Evolutionary conservation across 2,888 invertebrate genomes (phyloP).

Genomic region (Griposia aprilina): DNA sequence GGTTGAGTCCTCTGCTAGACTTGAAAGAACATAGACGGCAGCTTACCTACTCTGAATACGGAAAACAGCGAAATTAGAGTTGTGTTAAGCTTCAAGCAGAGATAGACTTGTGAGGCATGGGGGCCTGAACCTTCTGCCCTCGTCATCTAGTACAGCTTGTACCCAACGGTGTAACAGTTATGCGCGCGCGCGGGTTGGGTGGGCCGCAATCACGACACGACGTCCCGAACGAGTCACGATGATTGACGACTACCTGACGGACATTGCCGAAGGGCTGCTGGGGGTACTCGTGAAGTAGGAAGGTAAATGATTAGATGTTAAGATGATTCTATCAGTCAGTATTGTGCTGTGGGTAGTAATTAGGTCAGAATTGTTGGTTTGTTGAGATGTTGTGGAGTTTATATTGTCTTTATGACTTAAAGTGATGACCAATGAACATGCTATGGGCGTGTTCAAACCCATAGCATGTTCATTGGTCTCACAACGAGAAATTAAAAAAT

Average conservation of each 20-base stretch:
- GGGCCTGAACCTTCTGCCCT: conserved; percentile 31
- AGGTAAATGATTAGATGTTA: conserved; percentile 59
- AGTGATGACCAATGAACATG: conserved; percentile 1
- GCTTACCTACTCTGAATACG: background rate
- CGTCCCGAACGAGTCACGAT: conserved; percentile 81
- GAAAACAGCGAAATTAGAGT: background rate
- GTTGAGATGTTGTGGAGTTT: conserved; percentile 5
- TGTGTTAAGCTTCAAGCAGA: background rate
- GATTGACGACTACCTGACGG: conserved; percentile 82
- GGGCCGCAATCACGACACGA: conserved; percentile 78
- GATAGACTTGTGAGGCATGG: background rate
- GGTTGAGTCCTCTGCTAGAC: background rate
- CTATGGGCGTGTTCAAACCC: too few species aligned
- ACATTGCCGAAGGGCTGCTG: conserved; percentile 67
- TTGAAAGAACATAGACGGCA: background rate
- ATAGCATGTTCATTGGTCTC: too few species aligned
- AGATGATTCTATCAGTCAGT: conserved; percentile 62
- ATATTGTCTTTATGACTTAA: conserved; percentile 2
- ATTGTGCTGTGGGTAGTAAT: conserved; percentile 51
- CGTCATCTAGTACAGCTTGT: conserved; percentile 33
- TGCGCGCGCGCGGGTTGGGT: conserved; percentile 77
- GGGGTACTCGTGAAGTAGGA: conserved; percentile 58
- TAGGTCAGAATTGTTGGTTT: conserved; percentile 44
- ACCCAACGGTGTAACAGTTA: conserved; percentile 73
- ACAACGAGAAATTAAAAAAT: background rate